Conservation (phyloP, 2,797 vertebrate genomes). For the Cheirogaleus major region DNA sequence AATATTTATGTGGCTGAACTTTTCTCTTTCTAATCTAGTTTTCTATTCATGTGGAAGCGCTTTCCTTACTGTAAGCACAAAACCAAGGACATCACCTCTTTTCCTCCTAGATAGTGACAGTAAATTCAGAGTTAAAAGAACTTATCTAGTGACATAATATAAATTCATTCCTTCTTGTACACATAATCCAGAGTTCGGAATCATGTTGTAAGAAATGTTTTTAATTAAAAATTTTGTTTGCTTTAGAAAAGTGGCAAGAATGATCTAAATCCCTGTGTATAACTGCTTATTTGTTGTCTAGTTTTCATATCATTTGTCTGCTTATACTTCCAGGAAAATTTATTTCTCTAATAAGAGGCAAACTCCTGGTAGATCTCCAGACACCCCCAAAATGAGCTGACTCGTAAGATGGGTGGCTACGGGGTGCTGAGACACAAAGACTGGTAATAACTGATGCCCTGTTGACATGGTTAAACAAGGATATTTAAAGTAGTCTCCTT, state of each 20-base stretch:
- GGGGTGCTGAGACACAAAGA: background rate
- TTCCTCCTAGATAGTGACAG: background rate
- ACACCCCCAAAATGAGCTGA: background rate
- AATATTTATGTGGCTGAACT: constrained; percentile 3
- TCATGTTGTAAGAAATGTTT: background rate
- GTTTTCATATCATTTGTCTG: background rate
- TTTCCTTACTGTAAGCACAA: background rate
- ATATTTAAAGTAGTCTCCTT: background rate
- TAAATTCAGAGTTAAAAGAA: background rate
- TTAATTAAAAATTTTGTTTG: constrained; percentile 43
- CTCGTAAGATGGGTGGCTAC: background rate
- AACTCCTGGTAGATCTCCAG: background rate
- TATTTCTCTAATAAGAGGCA: constrained; percentile 10
- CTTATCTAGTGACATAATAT: background rate
- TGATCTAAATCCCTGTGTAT: background rate
- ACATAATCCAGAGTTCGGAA: background rate
- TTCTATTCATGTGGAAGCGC: background rate
- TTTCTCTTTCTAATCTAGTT: background rate
- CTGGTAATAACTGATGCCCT: background rate
- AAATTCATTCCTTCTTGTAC: constrained; percentile 5
- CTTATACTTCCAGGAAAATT: background rate
- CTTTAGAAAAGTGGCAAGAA: constrained; percentile 43
- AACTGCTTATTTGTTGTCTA: background rate
- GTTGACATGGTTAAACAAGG: background rate
- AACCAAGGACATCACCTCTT: background rate